Evolutionary conservation across 1,140 invertebrate species (phyloP).

Genomic region (Saccostrea cuccullata): DNA sequence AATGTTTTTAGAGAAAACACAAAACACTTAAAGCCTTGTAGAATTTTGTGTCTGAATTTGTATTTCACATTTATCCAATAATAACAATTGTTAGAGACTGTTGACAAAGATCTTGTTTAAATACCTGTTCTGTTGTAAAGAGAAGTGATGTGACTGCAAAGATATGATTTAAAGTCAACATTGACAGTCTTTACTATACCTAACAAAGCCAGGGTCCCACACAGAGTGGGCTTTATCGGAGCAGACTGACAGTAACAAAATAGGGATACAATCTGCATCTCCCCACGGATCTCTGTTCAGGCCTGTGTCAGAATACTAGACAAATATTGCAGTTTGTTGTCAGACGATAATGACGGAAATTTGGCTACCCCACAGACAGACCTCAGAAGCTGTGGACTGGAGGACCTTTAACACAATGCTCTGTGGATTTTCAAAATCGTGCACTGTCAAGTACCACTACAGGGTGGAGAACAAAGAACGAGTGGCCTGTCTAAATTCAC

Average conservation of each 20-base stretch:
- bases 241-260: slow-evolving; percentile 29
- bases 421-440: no score
- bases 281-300: not conserved
- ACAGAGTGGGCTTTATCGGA: not conserved
- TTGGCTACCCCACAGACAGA: not conserved
- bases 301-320: slow-evolving; percentile 7
- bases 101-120: slow-evolving; percentile 27
- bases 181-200: not conserved
- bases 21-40: slow-evolving; percentile 9
- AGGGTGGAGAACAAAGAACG: no score
- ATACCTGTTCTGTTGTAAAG: slow-evolving; percentile 24
- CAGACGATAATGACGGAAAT: not conserved
- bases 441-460: no score
- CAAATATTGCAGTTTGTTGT: slow-evolving; percentile 28
- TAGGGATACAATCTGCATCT: slow-evolving; percentile 18
- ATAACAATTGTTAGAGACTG: slow-evolving; percentile 34
- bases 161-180: slow-evolving; percentile 38
- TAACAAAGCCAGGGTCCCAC: not conserved
- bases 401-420: no score
- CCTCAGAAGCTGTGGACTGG: not conserved
- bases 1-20: slow-evolving; percentile 15
- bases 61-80: slow-evolving; percentile 31
- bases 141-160: slow-evolving; percentile 34
- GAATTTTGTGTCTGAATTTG: slow-evolving; percentile 16
- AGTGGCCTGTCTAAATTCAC: no score